Evolutionary conservation across 2,113 vertebrate species (phyloP).

Genomic region (Oryzias woworae): DNA sequence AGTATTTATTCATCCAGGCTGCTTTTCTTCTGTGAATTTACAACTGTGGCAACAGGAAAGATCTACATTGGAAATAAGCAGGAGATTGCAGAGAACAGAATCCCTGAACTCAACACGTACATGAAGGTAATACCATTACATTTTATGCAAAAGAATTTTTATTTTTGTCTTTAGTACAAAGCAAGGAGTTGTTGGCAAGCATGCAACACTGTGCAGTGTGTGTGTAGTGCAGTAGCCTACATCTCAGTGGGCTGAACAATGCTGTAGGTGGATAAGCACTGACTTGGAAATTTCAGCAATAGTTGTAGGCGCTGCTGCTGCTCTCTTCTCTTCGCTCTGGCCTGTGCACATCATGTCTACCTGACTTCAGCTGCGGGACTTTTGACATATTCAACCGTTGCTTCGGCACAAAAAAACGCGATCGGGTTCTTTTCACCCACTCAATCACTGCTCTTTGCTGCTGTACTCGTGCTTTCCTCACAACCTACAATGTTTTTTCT

Average conservation of each 20-base stretch:
- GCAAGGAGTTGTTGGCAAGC: slow-evolving; percentile 32
- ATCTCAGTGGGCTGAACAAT: slow-evolving; percentile 52
- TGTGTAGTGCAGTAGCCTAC: slow-evolving; percentile 38
- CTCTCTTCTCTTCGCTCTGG: slow-evolving; percentile 59
- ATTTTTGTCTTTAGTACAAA: slow-evolving; percentile 6
- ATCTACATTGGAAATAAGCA: slow-evolving; percentile 88
- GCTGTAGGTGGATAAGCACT: slow-evolving; percentile 62
- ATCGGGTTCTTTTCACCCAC: slow-evolving; percentile 58
- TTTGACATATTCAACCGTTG: slow-evolving; percentile 63
- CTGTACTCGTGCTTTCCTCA: slow-evolving; percentile 19
- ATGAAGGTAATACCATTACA: slow-evolving; percentile 85
- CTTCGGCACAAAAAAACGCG: slow-evolving; percentile 54
- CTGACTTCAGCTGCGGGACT: slow-evolving; percentile 61
- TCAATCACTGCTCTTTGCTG: slow-evolving; percentile 65
- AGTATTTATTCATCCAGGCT: not conserved
- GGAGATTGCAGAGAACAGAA: slow-evolving; percentile 91
- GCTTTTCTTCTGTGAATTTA: not conserved
- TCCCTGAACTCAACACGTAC: slow-evolving; percentile 88
- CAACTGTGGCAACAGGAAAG: slow-evolving; percentile 78
- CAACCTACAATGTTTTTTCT: slow-evolving; percentile 55
- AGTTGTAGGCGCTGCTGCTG: slow-evolving; percentile 60
- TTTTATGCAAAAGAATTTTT: not conserved
- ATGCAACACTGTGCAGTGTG: slow-evolving; percentile 27
- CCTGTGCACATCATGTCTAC: slow-evolving; percentile 65
- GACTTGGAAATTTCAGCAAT: slow-evolving; percentile 55